These are phyloP conservation scores for Odocoileus virginianus DNA, from an alignment of 2,113 vertebrate species.

Conservation along the genomic window DNA sequence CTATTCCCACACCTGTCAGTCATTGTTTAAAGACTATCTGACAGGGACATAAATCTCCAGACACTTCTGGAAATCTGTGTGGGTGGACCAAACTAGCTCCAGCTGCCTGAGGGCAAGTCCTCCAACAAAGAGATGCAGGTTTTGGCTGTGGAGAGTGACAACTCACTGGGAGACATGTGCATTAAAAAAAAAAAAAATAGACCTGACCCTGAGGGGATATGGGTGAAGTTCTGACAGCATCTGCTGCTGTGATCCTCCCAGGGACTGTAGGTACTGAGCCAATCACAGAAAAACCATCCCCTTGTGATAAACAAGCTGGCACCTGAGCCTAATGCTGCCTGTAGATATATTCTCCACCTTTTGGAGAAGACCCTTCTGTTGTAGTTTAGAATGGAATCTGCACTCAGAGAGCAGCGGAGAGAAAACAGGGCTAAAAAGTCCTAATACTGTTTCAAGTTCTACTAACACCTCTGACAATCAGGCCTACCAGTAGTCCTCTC, in stretches of 20 bases:
- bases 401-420: not conserved
- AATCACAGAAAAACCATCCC: not conserved
- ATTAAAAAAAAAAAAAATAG: not conserved
- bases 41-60: constrained; percentile 1
- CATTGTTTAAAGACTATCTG: not conserved
- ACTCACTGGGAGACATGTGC: not conserved
- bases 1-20: not conserved
- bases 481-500: not conserved
- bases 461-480: not conserved
- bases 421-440: not conserved
- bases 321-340: not conserved
- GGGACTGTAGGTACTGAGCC: not conserved
- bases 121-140: not conserved
- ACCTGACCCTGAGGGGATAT: not conserved
- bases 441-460: not conserved
- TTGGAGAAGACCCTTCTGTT: not conserved
- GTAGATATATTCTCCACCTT: not conserved
- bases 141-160: not conserved
- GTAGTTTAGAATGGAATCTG: not conserved
- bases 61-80: not conserved
- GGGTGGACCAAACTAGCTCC: not conserved
- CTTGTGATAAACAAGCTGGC: not conserved
- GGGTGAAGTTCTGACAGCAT: not conserved
- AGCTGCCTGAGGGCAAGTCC: not conserved
- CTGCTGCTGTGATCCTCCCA: not conserved